Percentiles rank a stretch among this genome's conserved stretches.
phyloP scores from a whole-genome alignment of 2,113 vertebrate species.

The Coregonus clupeaformis region DNA sequence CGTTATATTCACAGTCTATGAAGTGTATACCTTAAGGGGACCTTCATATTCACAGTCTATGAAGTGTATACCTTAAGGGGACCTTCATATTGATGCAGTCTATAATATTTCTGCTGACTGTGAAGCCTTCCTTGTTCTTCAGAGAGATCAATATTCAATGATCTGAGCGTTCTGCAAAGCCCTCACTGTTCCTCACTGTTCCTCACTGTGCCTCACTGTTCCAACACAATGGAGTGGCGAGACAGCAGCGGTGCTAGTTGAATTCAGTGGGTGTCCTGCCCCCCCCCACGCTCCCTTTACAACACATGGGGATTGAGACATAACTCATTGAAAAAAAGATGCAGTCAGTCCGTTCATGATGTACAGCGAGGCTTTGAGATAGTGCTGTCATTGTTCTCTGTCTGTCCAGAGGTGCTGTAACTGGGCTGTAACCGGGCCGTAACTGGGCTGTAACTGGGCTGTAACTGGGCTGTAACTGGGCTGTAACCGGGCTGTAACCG shows the following conservation, averaged over 20 bases:
- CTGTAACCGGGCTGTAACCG: too few relatives aligned
- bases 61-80: too few relatives aligned
- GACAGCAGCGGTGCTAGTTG: slow-evolving; percentile 35
- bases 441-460: too few relatives aligned
- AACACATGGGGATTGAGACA: slow-evolving; percentile 64
- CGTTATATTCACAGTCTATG: too few relatives aligned
- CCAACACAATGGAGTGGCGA: slow-evolving; percentile 23
- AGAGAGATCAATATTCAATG: slow-evolving; percentile 11
- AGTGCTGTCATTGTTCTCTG: neutral
- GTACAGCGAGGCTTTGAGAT: neutral
- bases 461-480: too few relatives aligned
- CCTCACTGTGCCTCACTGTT: too few relatives aligned
- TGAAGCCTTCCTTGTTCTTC: slow-evolving; percentile 20
- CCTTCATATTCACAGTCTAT: too few relatives aligned
- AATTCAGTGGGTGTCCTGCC: slow-evolving; percentile 55
- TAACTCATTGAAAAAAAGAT: slow-evolving; percentile 61
- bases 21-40: too few relatives aligned
- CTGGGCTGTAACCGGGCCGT: neutral
- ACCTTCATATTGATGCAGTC: too few relatives aligned
- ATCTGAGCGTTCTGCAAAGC: slow-evolving; percentile 11
- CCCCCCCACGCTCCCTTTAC: slow-evolving; percentile 10
- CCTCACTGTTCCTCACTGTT: slow-evolving; percentile 32
- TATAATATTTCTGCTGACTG: neutral
- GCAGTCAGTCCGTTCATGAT: neutral
- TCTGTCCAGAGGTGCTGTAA: neutral